phyloP scores from a whole-genome alignment of 2,797 vertebrate species.

The Picus viridis region DNA sequence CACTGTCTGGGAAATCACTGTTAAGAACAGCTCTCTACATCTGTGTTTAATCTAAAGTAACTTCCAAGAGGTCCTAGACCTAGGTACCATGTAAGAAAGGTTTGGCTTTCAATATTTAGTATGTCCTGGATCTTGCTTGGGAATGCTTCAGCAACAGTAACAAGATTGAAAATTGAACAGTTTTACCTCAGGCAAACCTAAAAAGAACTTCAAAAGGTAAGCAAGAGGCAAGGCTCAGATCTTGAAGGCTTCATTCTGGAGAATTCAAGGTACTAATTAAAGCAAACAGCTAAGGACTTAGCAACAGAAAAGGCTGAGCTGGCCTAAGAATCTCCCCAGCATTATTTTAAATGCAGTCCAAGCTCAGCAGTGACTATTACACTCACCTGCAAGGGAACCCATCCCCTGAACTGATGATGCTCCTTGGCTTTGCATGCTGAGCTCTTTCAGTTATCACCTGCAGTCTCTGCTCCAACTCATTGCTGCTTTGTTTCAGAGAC shows the following conservation, averaged over 20 bases:
- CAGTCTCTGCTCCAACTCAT: conserved; percentile 68
- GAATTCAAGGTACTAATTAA: not conserved
- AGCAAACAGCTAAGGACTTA: not conserved
- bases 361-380: not conserved
- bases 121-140: not conserved
- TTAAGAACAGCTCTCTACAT: not conserved
- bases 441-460: conserved; percentile 78
- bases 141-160: not conserved
- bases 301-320: not conserved
- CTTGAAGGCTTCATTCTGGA: not conserved
- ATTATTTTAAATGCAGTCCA: not conserved
- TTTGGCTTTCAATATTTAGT: not conserved
- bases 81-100: not conserved
- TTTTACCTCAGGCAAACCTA: not conserved
- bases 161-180: not conserved
- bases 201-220: not conserved
- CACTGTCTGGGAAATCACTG: not conserved
- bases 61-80: not conserved
- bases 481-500: conserved; percentile 75
- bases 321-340: not conserved
- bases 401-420: conserved; percentile 83
- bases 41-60: not conserved
- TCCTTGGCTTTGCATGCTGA: conserved; percentile 72
- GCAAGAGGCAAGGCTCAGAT: not conserved
- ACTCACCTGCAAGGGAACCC: conserved; percentile 84